These are phyloP conservation scores for Pogonognathellus flavescens DNA, from an alignment of 1,140 invertebrate species.

Conservation along the genomic window DNA sequence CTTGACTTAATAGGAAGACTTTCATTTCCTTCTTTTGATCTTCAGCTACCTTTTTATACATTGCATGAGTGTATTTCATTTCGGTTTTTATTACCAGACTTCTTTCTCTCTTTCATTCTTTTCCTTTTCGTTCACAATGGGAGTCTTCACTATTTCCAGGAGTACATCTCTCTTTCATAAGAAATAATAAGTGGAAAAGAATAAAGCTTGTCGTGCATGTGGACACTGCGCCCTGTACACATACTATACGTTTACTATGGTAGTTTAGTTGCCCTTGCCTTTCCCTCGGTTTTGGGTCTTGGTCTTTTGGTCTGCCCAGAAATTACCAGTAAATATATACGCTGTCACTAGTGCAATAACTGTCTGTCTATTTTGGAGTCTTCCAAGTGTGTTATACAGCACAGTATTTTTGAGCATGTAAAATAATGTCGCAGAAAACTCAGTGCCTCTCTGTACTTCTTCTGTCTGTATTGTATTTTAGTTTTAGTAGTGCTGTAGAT, in stretches of 20 bases:
- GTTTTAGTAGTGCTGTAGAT: not conserved
- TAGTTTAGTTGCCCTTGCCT: not conserved
- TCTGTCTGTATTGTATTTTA: not conserved
- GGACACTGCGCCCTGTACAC: too few species aligned
- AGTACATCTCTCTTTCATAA: conserved; percentile 9
- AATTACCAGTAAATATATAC: too few species aligned
- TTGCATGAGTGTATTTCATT: conserved; percentile 51
- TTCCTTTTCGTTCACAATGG: conserved; percentile 16
- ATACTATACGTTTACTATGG: too few species aligned
- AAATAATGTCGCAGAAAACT: not conserved
- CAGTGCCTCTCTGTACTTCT: not conserved
- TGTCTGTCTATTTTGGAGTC: too few species aligned
- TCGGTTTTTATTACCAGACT: conserved; percentile 42
- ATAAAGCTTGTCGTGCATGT: not conserved
- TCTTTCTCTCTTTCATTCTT: not conserved
- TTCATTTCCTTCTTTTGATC: conserved; percentile 54
- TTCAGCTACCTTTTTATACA: conserved; percentile 51
- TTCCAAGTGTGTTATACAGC: too few species aligned
- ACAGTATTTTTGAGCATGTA: not conserved
- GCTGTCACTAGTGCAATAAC: too few species aligned
- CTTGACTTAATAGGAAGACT: conserved; percentile 50
- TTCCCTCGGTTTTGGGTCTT: too few species aligned
- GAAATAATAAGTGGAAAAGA: conserved; percentile 13
- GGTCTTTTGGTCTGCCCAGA: too few species aligned
- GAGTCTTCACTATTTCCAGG: too few species aligned